Evolutionary conservation across 1,140 invertebrate genomes (phyloP).

Genomic region (Drosophila seguyi): DNA sequence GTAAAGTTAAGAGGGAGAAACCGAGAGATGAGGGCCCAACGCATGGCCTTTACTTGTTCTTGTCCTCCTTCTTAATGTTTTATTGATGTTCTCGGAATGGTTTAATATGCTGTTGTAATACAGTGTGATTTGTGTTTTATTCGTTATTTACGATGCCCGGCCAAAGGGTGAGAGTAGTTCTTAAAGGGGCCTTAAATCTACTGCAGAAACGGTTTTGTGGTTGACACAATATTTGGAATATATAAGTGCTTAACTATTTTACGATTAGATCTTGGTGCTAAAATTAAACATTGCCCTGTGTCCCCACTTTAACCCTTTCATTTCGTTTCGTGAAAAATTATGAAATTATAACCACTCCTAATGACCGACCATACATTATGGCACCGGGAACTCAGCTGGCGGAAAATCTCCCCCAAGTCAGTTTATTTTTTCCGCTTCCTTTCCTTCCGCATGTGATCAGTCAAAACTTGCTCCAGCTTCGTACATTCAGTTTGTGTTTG

Average conservation of each 20-base stretch:
- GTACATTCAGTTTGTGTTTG: slow-evolving; percentile 30
- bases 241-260: slow-evolving; percentile 24
- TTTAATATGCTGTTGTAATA: slow-evolving; percentile 70
- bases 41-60: slow-evolving; percentile 28
- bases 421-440: slow-evolving; percentile 39
- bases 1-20: slow-evolving; percentile 16
- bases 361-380: slow-evolving; percentile 70
- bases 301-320: slow-evolving; percentile 38
- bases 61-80: slow-evolving; percentile 50
- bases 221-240: slow-evolving; percentile 29
- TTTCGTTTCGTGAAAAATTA: slow-evolving; percentile 37
- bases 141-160: slow-evolving; percentile 44
- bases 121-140: slow-evolving; percentile 64
- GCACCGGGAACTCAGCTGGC: slow-evolving; percentile 35
- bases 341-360: slow-evolving; percentile 58
- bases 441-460: slow-evolving; percentile 76
- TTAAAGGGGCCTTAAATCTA: slow-evolving; percentile 25
- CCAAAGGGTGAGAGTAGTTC: slow-evolving; percentile 16
- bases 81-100: slow-evolving; percentile 73
- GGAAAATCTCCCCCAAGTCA: slow-evolving; percentile 17
- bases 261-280: background rate
- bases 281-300: slow-evolving; percentile 29
- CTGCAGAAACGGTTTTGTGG: slow-evolving; percentile 7
- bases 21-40: slow-evolving; percentile 4
- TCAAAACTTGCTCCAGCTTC: slow-evolving; percentile 60